Evolutionary conservation across 1,140 invertebrate genomes (phyloP).

Genomic region (Sweltsa coloradensis): DNA sequence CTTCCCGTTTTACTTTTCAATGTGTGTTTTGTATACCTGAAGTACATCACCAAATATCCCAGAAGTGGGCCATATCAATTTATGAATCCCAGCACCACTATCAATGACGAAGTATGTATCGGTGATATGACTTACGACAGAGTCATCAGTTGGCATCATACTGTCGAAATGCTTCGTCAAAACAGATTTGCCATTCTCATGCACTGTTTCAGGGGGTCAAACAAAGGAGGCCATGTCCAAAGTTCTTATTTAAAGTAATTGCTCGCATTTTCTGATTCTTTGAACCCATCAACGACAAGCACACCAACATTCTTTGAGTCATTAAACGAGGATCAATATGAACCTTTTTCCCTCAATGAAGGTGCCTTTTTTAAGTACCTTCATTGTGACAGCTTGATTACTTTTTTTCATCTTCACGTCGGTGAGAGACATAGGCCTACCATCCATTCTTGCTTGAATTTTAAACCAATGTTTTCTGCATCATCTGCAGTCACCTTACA

Average conservation of each 20-base stretch:
- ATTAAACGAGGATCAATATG: background rate
- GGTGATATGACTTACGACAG: background rate
- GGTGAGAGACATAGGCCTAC: background rate
- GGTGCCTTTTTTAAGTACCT: constrained; percentile 1
- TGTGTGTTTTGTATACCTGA: background rate
- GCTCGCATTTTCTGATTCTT: background rate
- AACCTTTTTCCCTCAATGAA: background rate
- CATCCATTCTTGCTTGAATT: background rate
- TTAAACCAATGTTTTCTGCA: background rate
- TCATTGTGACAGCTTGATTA: constrained; percentile 1
- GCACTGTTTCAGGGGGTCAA: background rate
- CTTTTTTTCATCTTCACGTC: constrained; percentile 3
- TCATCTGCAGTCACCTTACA: constrained; percentile 2
- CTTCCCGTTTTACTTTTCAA: background rate
- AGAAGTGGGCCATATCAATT: background rate
- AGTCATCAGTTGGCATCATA: background rate
- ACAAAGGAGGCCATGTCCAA: background rate
- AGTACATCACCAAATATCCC: background rate
- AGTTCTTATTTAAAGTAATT: background rate
- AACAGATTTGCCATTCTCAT: constrained; percentile 7
- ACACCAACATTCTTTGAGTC: constrained; percentile 1
- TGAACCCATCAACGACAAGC: background rate
- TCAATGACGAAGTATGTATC: constrained; percentile 4
- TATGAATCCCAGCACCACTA: background rate
- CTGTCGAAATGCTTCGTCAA: background rate